Evolutionary conservation across 2,797 vertebrate species (phyloP).

Genomic region (Coccyzus lansbergi): DNA sequence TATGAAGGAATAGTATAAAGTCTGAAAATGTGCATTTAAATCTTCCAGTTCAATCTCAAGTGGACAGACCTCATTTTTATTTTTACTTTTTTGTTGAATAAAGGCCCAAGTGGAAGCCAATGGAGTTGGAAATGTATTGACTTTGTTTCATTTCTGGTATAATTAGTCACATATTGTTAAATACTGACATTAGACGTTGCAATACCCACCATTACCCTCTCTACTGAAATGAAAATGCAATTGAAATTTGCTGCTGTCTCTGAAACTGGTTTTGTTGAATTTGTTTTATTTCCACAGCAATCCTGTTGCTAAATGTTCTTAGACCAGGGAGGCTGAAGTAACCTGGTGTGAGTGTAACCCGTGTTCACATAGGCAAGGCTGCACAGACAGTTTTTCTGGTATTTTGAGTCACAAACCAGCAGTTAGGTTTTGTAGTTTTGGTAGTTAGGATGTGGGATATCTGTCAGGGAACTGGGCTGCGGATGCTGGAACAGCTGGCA

Average conservation of each 20-base stretch:
- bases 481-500: accelerated
- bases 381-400: neutral
- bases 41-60: slow-evolving; percentile 17
- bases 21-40: slow-evolving; percentile 45
- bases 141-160: neutral
- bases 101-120: neutral
- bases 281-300: neutral
- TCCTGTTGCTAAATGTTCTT: neutral
- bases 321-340: neutral
- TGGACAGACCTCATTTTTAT: neutral
- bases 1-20: neutral
- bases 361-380: accelerated
- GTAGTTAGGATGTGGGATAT: neutral
- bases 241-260: neutral
- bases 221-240: neutral
- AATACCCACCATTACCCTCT: neutral
- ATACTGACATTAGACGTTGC: neutral
- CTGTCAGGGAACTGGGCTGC: neutral
- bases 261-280: neutral
- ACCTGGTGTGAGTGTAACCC: neutral
- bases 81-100: neutral
- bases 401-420: neutral
- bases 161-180: slow-evolving; percentile 15
- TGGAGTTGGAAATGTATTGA: neutral
- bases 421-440: neutral